A percentile compares a stretch with the other conserved stretches of the same genome.
These are phyloP conservation scores for Sebastes wilsoni DNA, from an alignment of 2,797 vertebrate species.

Conservation along the genomic window DNA sequence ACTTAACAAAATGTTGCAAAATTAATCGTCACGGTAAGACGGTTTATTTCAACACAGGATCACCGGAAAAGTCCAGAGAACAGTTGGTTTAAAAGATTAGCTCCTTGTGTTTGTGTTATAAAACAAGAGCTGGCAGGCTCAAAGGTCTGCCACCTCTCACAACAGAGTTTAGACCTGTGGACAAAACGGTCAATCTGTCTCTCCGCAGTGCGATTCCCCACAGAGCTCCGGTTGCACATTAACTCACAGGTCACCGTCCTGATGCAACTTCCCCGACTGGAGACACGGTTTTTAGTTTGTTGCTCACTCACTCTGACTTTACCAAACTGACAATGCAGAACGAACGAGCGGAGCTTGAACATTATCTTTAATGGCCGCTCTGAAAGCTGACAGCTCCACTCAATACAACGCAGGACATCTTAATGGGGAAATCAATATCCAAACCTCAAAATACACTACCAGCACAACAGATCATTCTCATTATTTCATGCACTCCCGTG, in stretches of 20 bases:
- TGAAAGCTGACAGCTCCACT: constrained; percentile 25
- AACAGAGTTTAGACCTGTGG: constrained; percentile 2
- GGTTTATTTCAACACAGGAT: constrained; percentile 24
- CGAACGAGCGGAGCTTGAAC: background rate
- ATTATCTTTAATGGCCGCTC: background rate
- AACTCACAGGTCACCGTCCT: constrained; percentile 6
- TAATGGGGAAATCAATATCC: constrained; percentile 41
- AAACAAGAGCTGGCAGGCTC: constrained; percentile 25
- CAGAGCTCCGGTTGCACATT: constrained; percentile 50
- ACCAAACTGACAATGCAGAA: background rate
- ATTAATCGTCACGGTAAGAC: background rate
- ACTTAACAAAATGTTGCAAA: background rate
- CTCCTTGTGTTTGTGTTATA: constrained; percentile 10
- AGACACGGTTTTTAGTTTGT: background rate
- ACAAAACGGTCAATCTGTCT: background rate
- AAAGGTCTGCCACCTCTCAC: constrained; percentile 23
- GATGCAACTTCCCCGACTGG: background rate
- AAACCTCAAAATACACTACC: constrained; percentile 46
- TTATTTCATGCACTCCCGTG: constrained; percentile 11
- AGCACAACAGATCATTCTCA: constrained; percentile 12
- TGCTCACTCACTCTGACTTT: background rate
- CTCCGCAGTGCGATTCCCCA: background rate
- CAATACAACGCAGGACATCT: background rate
- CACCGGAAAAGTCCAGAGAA: constrained; percentile 1
- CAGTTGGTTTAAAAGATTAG: constrained; percentile 35